Conservation (phyloP, 2,888 invertebrate genomes). For the Drosophila macrospina region DNA sequence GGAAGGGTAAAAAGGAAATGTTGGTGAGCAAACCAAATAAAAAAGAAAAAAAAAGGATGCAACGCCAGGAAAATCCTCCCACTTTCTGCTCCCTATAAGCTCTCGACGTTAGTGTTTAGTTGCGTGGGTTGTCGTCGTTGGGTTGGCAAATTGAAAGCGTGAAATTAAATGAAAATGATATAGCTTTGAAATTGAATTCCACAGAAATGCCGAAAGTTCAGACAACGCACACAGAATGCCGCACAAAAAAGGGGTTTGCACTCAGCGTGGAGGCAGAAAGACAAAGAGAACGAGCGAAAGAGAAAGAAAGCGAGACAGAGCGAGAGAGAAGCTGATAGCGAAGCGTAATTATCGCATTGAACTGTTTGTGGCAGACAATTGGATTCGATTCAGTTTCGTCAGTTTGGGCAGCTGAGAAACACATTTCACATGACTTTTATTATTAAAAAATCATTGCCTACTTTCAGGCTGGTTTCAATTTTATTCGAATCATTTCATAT, state of each 20-base stretch:
- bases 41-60: constrained; percentile 58
- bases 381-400: constrained; percentile 25
- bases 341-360: constrained; percentile 38
- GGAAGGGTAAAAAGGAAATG: constrained; percentile 9
- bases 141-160: constrained; percentile 76
- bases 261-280: not conserved
- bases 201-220: constrained; percentile 75
- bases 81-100: not conserved
- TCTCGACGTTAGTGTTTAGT: constrained; percentile 21
- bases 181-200: constrained; percentile 80
- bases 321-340: not conserved
- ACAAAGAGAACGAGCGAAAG: not conserved
- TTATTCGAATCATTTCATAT: not conserved
- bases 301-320: not conserved
- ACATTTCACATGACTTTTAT: constrained; percentile 1
- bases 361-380: constrained; percentile 17
- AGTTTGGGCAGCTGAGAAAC: constrained; percentile 3
- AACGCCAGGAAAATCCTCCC: constrained; percentile 12
- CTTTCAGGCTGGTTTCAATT: constrained; percentile 14
- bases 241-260: not conserved
- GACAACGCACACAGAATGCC: constrained; percentile 14
- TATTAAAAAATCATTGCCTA: constrained; percentile 12
- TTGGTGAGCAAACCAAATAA: constrained; percentile 36
- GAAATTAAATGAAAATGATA: constrained; percentile 80
- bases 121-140: constrained; percentile 34